phyloP scores from a whole-genome alignment of 2,797 vertebrate genomes.

The Sylvilagus floridanus region DNA sequence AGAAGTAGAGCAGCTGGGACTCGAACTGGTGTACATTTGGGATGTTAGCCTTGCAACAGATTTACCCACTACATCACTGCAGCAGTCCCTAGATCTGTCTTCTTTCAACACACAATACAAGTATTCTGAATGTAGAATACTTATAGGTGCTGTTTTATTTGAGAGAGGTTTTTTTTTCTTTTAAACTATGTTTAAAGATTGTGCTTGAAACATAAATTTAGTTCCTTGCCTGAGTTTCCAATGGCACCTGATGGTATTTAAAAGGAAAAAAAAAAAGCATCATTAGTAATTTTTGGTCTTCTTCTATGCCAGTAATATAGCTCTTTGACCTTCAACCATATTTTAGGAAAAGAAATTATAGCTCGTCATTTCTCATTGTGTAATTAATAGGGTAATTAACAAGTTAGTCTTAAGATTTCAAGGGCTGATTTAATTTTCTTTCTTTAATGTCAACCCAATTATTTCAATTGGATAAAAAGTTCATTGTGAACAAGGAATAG shows the following conservation, averaged over 20 bases:
- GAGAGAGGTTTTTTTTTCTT: neutral
- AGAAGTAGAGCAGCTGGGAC: too few relatives aligned
- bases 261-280: conserved; percentile 5
- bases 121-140: neutral
- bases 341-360: conserved; percentile 70
- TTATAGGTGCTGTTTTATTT: neutral
- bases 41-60: too few relatives aligned
- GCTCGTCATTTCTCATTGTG: conserved; percentile 72
- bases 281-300: neutral
- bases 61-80: too few relatives aligned
- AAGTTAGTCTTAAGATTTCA: conserved; percentile 72
- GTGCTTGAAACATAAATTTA: conserved; percentile 12
- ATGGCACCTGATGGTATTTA: conserved; percentile 5
- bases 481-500: conserved; percentile 63
- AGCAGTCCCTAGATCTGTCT: neutral
- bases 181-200: neutral
- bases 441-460: conserved; percentile 79
- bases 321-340: conserved; percentile 69
- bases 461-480: conserved; percentile 76
- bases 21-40: too few relatives aligned
- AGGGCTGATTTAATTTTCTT: conserved; percentile 76
- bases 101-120: conserved; percentile 14
- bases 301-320: conserved; percentile 24
- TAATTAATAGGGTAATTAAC: conserved; percentile 78
- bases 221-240: neutral